Conservation (phyloP, 2,888 invertebrate species). For the Rhaphigaster nebulosa region DNA sequence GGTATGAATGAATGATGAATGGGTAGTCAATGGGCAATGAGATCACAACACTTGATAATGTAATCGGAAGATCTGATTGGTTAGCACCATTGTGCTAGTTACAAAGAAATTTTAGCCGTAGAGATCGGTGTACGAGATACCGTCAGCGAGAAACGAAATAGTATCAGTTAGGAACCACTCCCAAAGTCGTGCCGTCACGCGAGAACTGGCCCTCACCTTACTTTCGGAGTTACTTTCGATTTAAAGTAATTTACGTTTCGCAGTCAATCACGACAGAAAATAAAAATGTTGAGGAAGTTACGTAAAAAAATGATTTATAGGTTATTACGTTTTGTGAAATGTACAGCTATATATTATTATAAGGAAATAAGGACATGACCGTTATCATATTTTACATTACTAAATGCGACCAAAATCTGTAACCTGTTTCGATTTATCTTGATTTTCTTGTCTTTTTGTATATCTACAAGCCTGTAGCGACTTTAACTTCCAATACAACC, state of each 20-base stretch:
- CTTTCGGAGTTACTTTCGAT: background rate
- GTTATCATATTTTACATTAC: no score
- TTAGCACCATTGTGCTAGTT: background rate
- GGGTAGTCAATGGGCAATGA: background rate
- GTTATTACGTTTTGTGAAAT: no score
- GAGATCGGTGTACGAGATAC: background rate
- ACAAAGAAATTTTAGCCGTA: background rate
- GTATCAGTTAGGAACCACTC: constrained; percentile 5
- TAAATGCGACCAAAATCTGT: no score
- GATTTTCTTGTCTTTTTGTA: background rate
- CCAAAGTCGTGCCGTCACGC: constrained; percentile 6
- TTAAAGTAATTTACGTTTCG: background rate
- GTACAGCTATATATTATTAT: no score
- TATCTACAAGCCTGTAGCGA: background rate
- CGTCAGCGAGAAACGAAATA: background rate
- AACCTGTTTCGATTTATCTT: background rate
- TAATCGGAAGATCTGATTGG: background rate
- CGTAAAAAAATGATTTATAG: no score
- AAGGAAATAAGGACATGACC: no score
- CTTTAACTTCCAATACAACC: background rate
- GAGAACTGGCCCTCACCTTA: background rate
- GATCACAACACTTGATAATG: background rate
- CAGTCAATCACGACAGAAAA: background rate
- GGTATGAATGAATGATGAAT: background rate
- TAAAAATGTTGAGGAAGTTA: background rate